phyloP scores from a whole-genome alignment of 2,888 invertebrate genomes.

The Oscheius sp. region DNA sequence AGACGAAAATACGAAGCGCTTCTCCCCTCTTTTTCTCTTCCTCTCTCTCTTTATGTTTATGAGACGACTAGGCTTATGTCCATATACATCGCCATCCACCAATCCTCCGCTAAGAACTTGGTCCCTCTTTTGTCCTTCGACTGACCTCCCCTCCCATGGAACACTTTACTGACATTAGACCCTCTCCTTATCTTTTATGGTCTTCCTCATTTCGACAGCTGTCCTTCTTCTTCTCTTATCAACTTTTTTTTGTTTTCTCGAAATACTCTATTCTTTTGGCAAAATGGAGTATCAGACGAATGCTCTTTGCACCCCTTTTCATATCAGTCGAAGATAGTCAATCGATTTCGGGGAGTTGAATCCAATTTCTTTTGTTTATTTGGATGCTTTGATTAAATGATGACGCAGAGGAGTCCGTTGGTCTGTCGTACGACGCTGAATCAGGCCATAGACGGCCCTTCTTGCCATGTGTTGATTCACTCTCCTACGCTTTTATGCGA shows the following conservation, averaged over 20 bases:
- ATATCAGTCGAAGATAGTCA: background rate
- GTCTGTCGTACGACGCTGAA: background rate
- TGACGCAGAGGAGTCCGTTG: background rate
- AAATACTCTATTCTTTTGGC: no score
- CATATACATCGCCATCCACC: slow-evolving; percentile 11
- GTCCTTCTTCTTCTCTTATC: background rate
- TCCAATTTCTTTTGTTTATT: background rate
- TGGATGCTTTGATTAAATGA: background rate
- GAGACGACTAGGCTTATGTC: slow-evolving; percentile 15
- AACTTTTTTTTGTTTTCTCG: no score
- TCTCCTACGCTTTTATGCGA: background rate
- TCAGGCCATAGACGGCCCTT: background rate
- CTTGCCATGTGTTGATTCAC: background rate
- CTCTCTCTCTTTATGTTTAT: slow-evolving; percentile 6
- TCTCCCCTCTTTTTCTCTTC: no score
- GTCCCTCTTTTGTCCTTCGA: slow-evolving; percentile 8
- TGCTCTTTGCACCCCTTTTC: background rate
- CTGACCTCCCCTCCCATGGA: slow-evolving; percentile 1
- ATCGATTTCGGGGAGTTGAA: background rate
- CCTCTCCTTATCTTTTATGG: background rate
- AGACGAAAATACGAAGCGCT: no score
- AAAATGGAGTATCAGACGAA: background rate
- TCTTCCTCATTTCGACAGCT: background rate
- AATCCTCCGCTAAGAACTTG: slow-evolving; percentile 22
- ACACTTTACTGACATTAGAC: no score